phyloP scores from a whole-genome alignment of 2,797 vertebrate genomes.

The Rhinella marina region DNA sequence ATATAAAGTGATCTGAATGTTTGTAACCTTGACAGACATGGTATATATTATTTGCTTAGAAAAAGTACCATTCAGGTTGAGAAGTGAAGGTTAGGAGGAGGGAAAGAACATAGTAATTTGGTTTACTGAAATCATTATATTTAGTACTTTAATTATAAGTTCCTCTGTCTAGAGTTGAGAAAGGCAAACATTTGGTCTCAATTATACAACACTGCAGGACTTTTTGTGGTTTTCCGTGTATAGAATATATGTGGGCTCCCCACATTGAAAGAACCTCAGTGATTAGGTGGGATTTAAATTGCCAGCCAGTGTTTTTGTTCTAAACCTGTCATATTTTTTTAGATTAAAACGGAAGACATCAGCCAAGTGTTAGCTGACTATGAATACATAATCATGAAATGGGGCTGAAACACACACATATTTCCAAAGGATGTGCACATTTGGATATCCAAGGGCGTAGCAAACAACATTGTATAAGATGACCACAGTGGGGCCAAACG shows the following conservation, averaged over 20 bases:
- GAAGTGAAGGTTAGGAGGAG: constrained; percentile 41
- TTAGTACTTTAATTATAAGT: constrained; percentile 71
- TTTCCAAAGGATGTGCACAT: constrained; percentile 33
- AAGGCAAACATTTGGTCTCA: constrained; percentile 70
- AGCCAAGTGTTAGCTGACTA: constrained; percentile 25
- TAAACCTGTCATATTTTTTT: constrained; percentile 53
- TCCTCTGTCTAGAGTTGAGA: constrained; percentile 70
- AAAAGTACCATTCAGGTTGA: constrained; percentile 29
- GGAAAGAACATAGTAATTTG: constrained; percentile 71
- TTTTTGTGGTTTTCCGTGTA: constrained; percentile 64
- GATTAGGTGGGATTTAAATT: constrained; percentile 64
- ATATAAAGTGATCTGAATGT: constrained; percentile 23
- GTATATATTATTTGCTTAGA: constrained; percentile 30
- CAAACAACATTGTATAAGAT: neutral
- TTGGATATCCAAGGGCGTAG: neutral
- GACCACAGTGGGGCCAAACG: neutral
- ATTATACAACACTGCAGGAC: constrained; percentile 62
- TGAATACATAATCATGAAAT: neutral
- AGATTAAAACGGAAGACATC: constrained; percentile 54
- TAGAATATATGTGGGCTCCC: constrained; percentile 62
- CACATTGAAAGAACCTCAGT: constrained; percentile 59
- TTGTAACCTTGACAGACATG: constrained; percentile 24
- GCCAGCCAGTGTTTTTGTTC: constrained; percentile 57
- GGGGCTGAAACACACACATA: constrained; percentile 7
- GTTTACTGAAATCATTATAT: constrained; percentile 73